Conservation (phyloP, 1,140 invertebrate species). For the Ceratosolen solmsi region DNA sequence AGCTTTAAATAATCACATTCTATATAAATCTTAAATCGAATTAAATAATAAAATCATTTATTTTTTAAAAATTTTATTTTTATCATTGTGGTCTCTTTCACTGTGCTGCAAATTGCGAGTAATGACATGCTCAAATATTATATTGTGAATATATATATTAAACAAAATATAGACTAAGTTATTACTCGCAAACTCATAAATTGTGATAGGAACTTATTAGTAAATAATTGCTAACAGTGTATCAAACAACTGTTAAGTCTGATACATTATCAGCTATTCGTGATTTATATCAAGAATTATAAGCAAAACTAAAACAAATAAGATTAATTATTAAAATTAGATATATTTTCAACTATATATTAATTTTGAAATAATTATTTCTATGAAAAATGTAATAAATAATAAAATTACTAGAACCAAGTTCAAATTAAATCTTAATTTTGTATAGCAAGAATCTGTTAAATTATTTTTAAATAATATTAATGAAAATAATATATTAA, state of each 20-base stretch:
- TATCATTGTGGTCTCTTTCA: conserved; percentile 8
- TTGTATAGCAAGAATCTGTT: not conserved
- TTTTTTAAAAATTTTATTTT: conserved; percentile 31
- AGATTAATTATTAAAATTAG: not conserved
- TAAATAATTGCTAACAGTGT: conserved; percentile 26
- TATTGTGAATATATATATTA: conserved; percentile 44
- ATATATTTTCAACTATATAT: not conserved
- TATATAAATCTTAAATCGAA: conserved; percentile 15
- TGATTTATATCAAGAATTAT: conserved; percentile 34
- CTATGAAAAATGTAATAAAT: not conserved
- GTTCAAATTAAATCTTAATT: not conserved
- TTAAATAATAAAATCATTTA: conserved; percentile 29
- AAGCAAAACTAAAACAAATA: conserved; percentile 29
- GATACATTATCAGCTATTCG: conserved; percentile 30
- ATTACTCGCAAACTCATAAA: conserved; percentile 43
- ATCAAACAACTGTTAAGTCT: conserved; percentile 40
- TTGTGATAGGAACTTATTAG: conserved; percentile 50
- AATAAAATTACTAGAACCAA: not conserved
- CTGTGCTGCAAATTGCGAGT: conserved; percentile 46
- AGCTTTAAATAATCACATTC: conserved; percentile 31
- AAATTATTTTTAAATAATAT: not conserved
- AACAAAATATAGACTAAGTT: conserved; percentile 33
- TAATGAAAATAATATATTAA: not conserved
- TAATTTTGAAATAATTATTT: not conserved
- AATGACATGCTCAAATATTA: conserved; percentile 44